These are phyloP conservation scores for Prionchulus punctatus DNA, from an alignment of 2,888 invertebrate species.

Conservation along the genomic window DNA sequence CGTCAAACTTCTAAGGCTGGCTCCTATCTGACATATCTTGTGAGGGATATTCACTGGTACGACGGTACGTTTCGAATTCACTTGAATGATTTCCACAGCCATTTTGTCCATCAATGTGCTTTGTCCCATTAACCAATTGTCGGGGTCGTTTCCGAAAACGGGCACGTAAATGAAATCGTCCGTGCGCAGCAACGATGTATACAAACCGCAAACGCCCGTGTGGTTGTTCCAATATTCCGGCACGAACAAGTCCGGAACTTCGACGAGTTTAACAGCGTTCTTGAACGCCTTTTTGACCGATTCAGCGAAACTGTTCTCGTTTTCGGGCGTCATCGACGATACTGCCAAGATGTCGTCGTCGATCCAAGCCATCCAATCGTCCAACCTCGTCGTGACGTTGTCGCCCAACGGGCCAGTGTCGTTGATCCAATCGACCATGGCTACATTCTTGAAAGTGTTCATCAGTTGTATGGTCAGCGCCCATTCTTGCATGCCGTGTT, in stretches of 20 bases:
- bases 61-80: conserved; percentile 15
- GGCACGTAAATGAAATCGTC: conserved; percentile 20
- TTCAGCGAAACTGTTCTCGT: conserved; percentile 11
- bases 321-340: conserved; percentile 3
- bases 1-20: conserved; percentile 14
- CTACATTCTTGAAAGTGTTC: conserved; percentile 15
- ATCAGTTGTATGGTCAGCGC: conserved; percentile 17
- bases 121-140: conserved; percentile 19
- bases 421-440: not conserved
- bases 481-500: conserved; percentile 15
- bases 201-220: conserved; percentile 19
- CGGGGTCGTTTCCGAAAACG: conserved; percentile 21
- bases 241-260: conserved; percentile 15
- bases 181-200: conserved; percentile 18
- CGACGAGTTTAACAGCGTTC: conserved; percentile 16
- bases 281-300: conserved; percentile 15
- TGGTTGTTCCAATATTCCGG: conserved; percentile 4
- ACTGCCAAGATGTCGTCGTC: conserved; percentile 6
- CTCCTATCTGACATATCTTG: conserved; percentile 18
- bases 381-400: not conserved
- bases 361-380: conserved; percentile 11
- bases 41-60: conserved; percentile 19
- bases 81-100: conserved; percentile 17
- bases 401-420: not conserved
- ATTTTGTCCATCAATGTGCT: conserved; percentile 20